Evolutionary conservation across 2,797 vertebrate species (phyloP), one percentile per base, ranked within the genome.

Genomic region (Benthosema pterotum): DNA sequence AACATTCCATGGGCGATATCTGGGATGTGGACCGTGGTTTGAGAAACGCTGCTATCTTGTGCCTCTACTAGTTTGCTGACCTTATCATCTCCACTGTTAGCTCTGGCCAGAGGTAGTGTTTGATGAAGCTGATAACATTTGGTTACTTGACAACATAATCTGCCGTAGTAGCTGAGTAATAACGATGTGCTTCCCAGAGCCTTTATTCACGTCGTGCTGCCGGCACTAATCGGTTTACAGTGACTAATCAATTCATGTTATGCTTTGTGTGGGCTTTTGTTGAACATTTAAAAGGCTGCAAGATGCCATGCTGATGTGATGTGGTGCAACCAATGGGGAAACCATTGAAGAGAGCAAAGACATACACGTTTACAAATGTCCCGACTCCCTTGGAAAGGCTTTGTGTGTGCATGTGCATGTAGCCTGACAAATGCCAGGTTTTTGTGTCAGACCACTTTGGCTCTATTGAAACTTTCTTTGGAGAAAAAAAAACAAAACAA

Each of bases 281-380:
- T 13, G 68, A 63, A 15, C 49, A 51, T 68, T 60, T 47, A 42
- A 55, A 52, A 17, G 14, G 11, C 13, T 71, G 32, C 32, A 6
- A 47, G 38, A 64, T 54, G 57, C 17, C 0, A 7, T 46, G 47
- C 56, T 60, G 55, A 57, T 48, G 49, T 7, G 16, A 61, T 57
- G 45, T 51, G 25, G 15, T 32, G 47, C 59, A 51, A 13, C 56
- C 48, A 71, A 69, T 52, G 32, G 42, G 46, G 54, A 38, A 28
- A 75, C 66, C 28, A 50, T 25, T 49, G 25, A 59, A 73, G 70
- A 68, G 56, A 52, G 46, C 60, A 61, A 55, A 25, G 60, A 25
- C 14, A 42, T 70, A 69, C 51, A 49, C 68, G 52, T 52, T 63
- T 43, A 78, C 47, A 65, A 77, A 68, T 67, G 51, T 47, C 15